These are phyloP conservation scores for Danio rerio DNA, from an alignment of 2,113 vertebrate species.

Conservation along the genomic window DNA sequence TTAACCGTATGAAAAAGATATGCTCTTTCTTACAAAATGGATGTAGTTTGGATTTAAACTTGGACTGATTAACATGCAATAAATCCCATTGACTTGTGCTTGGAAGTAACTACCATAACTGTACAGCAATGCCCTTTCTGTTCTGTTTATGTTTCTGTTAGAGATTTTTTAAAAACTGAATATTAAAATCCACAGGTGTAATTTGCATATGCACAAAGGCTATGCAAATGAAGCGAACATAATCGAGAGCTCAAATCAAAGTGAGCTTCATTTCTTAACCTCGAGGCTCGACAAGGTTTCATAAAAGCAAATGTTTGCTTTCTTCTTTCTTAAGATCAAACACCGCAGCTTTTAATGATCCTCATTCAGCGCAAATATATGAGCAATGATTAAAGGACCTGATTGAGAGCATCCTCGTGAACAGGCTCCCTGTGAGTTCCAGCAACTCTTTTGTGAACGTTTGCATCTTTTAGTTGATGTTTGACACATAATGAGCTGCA, in stretches of 20 bases:
- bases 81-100: background rate
- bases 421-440: background rate
- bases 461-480: background rate
- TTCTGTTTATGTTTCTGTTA: no score
- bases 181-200: background rate
- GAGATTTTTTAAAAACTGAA: background rate
- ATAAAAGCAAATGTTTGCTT: background rate
- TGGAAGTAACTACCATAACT: background rate
- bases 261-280: background rate
- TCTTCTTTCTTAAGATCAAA: background rate
- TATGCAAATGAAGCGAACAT: background rate
- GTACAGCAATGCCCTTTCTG: background rate
- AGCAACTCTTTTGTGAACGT: background rate
- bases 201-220: background rate
- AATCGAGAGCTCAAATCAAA: background rate
- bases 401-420: constrained; percentile 85
- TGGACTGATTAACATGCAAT: background rate
- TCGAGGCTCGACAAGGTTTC: background rate
- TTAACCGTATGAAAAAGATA: background rate
- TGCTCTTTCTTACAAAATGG: background rate
- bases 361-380: constrained; percentile 73
- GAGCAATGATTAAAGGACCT: constrained; percentile 90
- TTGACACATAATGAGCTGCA: constrained; percentile 3
- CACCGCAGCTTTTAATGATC: constrained; percentile 81
- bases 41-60: no score